These are phyloP conservation scores for Tetramorium bicarinatum DNA, from an alignment of 2,888 invertebrate species.

Conservation along the genomic window DNA sequence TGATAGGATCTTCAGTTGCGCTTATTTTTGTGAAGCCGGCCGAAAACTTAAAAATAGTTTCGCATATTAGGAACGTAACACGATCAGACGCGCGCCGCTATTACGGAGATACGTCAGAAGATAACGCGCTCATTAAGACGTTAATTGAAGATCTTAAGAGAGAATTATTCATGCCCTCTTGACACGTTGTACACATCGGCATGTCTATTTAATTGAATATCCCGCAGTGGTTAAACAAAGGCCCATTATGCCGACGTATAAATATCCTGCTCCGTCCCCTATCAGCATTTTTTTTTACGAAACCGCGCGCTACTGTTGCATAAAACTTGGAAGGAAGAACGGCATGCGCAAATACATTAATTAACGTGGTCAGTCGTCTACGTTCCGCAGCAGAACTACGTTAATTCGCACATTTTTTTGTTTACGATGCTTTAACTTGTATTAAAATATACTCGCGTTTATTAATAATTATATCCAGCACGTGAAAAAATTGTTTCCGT, in stretches of 20 bases:
- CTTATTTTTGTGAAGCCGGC: slow-evolving; percentile 50
- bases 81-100: slow-evolving; percentile 25
- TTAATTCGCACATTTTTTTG: not conserved
- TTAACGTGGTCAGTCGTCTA: slow-evolving; percentile 12
- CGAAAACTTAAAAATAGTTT: slow-evolving; percentile 51
- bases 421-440: not conserved
- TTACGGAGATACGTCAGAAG: slow-evolving; percentile 21
- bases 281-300: slow-evolving; percentile 16
- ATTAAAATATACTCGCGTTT: slow-evolving; percentile 12
- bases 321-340: slow-evolving; percentile 8
- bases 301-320: not conserved
- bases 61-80: slow-evolving; percentile 48
- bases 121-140: slow-evolving; percentile 24
- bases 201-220: slow-evolving; percentile 19
- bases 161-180: slow-evolving; percentile 8
- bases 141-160: slow-evolving; percentile 30
- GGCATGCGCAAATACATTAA: slow-evolving; percentile 15
- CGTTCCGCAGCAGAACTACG: not conserved
- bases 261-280: not conserved
- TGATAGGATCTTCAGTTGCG: slow-evolving; percentile 55
- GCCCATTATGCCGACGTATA: slow-evolving; percentile 23
- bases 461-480: not conserved
- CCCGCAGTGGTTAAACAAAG: slow-evolving; percentile 21
- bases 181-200: slow-evolving; percentile 3
- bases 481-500: not conserved